Base-by-base conservation (phyloP, 2,113 vertebrate species). In the Salminus brasiliensis region DNA sequence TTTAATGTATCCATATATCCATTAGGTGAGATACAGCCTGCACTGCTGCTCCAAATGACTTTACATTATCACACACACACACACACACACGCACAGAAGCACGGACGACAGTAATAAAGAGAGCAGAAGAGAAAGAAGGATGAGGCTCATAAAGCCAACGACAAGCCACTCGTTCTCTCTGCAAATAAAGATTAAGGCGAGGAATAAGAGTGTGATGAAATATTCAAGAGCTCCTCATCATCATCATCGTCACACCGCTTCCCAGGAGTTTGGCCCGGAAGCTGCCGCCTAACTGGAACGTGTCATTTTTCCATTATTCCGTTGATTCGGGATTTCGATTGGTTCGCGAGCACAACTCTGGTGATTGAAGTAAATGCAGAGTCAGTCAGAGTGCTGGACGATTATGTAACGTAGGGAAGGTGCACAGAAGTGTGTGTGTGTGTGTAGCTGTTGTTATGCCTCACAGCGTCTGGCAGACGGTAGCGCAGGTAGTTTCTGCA, bases 1-100 rank as follows among this genome's bases (percentile, higher is more conserved):
- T 36, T 21, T 23, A 52, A 36, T 53, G 69, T 21, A 49, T 72
- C 47, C 47, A n/a, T 23, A 49, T 55, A 72, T 10, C 69, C 69
- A 53, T 72, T 34, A 21, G 43, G 1, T 13, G 21, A 18, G 12
- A 49, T 49, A 49, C 47, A 21, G 47, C 47, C 47, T 62, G 29
- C 29, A 34, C 57, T 21, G 60, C 62, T 11, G 12, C 32, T n/a
- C 29, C 21, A 16, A 63, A 11, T 39, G 18, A 39, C 32, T 39
- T n/a, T 23, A 66, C 32, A 39, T 39, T 21, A 36, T 23, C 62
- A 23, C 34, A 8, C 32, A 0, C 62, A 27, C 55, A 27, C 25
- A 30, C 41, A 29, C 15, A 30, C n/a, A 41, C 32, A 53, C 49
- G 23, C 32, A 59, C 70, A 73, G 4, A 43, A 13, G 18, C 60